Conservation (phyloP, 2,888 invertebrate genomes). For the Parnassius glacialis region DNA sequence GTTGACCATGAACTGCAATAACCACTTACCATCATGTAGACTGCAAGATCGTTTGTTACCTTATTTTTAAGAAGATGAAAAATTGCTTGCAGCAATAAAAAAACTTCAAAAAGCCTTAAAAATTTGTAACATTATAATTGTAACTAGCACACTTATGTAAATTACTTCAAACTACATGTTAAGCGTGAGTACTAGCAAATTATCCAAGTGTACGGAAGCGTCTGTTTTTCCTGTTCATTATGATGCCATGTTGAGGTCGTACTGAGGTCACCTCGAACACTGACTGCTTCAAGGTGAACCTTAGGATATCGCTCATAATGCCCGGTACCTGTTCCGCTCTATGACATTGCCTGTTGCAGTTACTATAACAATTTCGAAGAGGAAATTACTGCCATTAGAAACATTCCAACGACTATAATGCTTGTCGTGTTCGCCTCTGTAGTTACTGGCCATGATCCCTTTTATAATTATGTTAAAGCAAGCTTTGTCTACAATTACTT, state of each 20-base stretch:
- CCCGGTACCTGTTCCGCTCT: constrained; percentile 25
- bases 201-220: constrained; percentile 40
- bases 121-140: background rate
- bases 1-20: too few relatives aligned
- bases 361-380: constrained; percentile 11
- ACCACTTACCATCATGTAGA: too few relatives aligned
- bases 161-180: constrained; percentile 7
- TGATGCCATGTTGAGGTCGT: constrained; percentile 33
- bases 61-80: too few relatives aligned
- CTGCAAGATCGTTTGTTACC: too few relatives aligned
- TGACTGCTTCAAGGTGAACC: constrained; percentile 31
- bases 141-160: background rate
- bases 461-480: too few relatives aligned
- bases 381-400: constrained; percentile 24
- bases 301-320: constrained; percentile 29
- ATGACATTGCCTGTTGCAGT: constrained; percentile 28
- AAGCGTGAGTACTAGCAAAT: constrained; percentile 9
- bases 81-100: too few relatives aligned
- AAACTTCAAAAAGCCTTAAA: too few relatives aligned
- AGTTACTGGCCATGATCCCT: constrained; percentile 9
- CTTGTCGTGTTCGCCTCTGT: background rate
- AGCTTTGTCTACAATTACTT: too few relatives aligned
- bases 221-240: constrained; percentile 40
- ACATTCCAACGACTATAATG: constrained; percentile 11
- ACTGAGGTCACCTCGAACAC: constrained; percentile 32